Conservation (phyloP, 2,113 vertebrate genomes). For the Tupaia tana region DNA sequence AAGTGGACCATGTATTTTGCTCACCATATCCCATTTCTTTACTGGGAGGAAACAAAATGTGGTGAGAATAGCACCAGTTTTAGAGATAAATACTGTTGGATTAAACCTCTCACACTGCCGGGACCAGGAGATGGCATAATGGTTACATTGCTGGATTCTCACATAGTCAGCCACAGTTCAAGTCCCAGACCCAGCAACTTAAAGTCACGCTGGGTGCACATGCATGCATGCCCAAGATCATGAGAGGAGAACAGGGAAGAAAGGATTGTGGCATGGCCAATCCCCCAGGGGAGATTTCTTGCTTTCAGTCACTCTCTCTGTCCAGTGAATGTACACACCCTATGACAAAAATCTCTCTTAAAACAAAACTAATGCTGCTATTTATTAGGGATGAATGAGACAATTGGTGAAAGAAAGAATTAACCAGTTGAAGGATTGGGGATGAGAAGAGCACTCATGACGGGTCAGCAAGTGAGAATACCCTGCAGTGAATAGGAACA, state of each 20-base stretch:
- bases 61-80: background rate
- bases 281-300: no score
- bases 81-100: background rate
- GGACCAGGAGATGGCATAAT: no score
- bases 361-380: background rate
- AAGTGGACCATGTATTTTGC: background rate
- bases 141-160: no score
- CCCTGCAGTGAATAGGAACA: background rate
- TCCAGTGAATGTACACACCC: no score
- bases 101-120: background rate
- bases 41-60: background rate
- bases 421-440: background rate
- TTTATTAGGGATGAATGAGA: background rate
- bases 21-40: background rate
- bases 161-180: no score
- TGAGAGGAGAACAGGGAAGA: no score
- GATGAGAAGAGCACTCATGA: rapidly evolving
- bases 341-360: no score
- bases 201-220: no score
- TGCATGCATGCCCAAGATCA: no score
- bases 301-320: no score
- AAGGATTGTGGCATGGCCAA: no score
- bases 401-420: background rate
- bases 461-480: background rate
- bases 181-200: no score